Conservation (phyloP, 2,113 vertebrate genomes). For the Psilopsiagon aymara region DNA sequence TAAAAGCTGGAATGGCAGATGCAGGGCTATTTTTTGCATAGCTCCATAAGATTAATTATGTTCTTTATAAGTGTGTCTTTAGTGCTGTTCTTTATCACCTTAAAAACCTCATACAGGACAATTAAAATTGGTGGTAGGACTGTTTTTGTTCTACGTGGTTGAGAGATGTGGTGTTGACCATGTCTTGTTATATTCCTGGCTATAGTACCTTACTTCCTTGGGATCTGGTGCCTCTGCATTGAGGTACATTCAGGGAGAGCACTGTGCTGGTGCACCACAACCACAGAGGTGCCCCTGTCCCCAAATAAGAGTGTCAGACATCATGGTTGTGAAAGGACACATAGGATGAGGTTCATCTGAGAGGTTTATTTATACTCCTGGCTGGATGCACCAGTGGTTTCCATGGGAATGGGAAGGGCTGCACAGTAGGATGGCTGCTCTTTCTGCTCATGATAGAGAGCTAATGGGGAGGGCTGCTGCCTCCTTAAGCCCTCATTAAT, state of each 20-base stretch:
- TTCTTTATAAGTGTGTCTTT: not conserved
- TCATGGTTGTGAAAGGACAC: not conserved
- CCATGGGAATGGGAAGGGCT: constrained; percentile 62
- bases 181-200: not conserved
- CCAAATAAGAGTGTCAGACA: not conserved
- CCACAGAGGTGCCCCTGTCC: not conserved
- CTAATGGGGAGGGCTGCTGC: constrained; percentile 53
- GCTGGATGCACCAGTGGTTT: constrained; percentile 54
- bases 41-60: not conserved
- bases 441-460: constrained; percentile 13
- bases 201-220: rapidly evolving
- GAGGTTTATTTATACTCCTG: constrained; percentile 55
- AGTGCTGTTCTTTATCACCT: not conserved
- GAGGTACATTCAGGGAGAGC: not conserved
- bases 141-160: not conserved
- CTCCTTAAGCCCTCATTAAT: not conserved
- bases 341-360: not conserved
- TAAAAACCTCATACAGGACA: not conserved
- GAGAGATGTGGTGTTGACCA: not conserved
- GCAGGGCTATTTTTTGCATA: not conserved
- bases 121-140: not conserved
- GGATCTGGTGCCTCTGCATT: not conserved
- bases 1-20: not conserved
- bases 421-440: constrained; percentile 39
- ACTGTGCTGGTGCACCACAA: rapidly evolving